phyloP scores from a whole-genome alignment of 2,888 invertebrate species.

The Phalera bucephala region DNA sequence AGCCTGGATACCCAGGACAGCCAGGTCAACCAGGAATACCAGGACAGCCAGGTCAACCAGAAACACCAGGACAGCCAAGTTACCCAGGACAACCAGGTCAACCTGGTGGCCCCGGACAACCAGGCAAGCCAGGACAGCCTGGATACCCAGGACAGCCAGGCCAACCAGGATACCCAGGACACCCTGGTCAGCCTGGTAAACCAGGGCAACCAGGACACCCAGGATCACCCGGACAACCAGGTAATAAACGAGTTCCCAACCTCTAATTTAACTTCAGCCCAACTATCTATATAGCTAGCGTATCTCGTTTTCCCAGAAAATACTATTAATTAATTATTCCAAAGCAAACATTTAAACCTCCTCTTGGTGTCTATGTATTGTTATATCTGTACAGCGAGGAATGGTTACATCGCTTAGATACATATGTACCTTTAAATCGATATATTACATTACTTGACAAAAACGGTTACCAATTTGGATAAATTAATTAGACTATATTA shows the following conservation, averaged over 20 bases:
- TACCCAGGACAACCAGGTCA: constrained; percentile 2
- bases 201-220: constrained; percentile 1
- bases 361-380: no score
- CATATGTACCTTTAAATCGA: no score
- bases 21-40: constrained; percentile 2
- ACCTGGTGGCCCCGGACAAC: constrained; percentile 4
- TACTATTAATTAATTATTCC: no score
- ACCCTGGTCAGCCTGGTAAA: constrained; percentile 1
- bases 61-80: constrained; percentile 2
- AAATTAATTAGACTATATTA: no score
- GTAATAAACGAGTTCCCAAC: background rate
- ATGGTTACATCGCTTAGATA: no score
- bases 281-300: no score
- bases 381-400: no score
- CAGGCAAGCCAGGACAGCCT: constrained; percentile 4
- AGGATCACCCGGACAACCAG: constrained; percentile 1
- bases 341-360: no score
- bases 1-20: constrained; percentile 3
- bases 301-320: no score
- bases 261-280: no score
- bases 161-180: constrained; percentile 2
- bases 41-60: constrained; percentile 1
- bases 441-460: no score
- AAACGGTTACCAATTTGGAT: no score
- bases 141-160: constrained; percentile 6